Percentiles rank a stretch among this genome's conserved stretches.
Conservation (phyloP, 1,140 invertebrate genomes). For the Penaeus vannamei region DNA sequence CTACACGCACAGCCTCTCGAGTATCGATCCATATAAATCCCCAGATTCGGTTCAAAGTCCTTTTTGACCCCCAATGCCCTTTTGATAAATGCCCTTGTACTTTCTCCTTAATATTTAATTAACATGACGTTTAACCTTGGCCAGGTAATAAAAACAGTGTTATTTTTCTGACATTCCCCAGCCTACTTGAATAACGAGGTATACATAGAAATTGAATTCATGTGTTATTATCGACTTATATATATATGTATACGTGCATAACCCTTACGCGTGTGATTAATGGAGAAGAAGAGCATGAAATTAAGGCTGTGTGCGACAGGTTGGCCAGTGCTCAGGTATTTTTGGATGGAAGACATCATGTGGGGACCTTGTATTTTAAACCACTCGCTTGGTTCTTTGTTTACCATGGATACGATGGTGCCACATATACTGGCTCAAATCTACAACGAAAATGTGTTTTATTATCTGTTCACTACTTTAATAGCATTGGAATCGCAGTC, state of each 20-base stretch:
- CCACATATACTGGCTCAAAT: background rate
- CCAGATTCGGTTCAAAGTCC: background rate
- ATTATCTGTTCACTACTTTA: no score
- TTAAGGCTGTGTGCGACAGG: background rate
- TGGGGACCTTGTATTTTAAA: background rate
- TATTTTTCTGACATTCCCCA: no score
- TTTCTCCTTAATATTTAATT: no score
- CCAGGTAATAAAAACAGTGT: no score
- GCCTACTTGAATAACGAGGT: no score
- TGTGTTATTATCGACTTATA: background rate
- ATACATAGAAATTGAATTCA: background rate
- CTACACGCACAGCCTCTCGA: background rate
- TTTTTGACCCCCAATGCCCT: background rate
- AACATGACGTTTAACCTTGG: no score
- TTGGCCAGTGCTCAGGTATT: background rate
- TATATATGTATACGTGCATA: background rate
- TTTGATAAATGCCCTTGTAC: no score
- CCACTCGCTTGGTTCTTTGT: slow-evolving; percentile 2
- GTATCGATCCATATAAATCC: background rate
- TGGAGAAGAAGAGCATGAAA: background rate
- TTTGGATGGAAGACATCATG: background rate
- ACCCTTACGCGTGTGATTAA: background rate
- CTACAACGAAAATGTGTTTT: no score
- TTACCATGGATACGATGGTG: slow-evolving; percentile 17
- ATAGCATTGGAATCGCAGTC: background rate